phyloP scores from a whole-genome alignment of 2,888 invertebrate species.

The Loripinus fragilis region DNA sequence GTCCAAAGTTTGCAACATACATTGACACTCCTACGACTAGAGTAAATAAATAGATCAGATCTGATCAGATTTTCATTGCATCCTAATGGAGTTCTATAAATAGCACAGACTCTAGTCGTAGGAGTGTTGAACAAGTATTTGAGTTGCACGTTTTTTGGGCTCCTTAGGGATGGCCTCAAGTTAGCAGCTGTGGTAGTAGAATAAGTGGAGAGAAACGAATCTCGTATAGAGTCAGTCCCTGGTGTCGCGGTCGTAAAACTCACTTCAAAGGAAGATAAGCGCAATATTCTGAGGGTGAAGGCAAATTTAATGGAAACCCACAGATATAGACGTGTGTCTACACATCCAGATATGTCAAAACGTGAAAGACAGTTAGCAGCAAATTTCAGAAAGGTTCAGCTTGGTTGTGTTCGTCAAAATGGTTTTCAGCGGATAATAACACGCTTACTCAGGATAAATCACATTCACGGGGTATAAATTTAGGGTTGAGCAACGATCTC shows the following conservation, averaged over 20 bases:
- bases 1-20: background rate
- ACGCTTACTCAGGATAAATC: background rate
- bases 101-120: no score
- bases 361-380: conserved; percentile 7
- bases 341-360: conserved; percentile 7
- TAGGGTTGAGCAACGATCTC: background rate
- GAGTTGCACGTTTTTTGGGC: background rate
- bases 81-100: no score
- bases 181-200: background rate
- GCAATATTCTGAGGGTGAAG: no score
- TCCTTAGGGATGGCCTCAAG: background rate
- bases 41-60: no score
- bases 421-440: background rate
- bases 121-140: background rate
- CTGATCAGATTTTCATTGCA: no score
- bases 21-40: no score
- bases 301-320: background rate
- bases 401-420: background rate
- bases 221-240: background rate
- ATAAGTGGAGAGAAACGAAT: background rate
- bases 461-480: background rate
- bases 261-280: background rate
- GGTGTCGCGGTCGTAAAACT: conserved; percentile 12
- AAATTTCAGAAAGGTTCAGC: conserved; percentile 7
- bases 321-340: background rate